A percentile compares a stretch with the other conserved stretches of the same genome.
phyloP scores from a whole-genome alignment of 1,140 invertebrate genomes.

The Tenebrio molitor region DNA sequence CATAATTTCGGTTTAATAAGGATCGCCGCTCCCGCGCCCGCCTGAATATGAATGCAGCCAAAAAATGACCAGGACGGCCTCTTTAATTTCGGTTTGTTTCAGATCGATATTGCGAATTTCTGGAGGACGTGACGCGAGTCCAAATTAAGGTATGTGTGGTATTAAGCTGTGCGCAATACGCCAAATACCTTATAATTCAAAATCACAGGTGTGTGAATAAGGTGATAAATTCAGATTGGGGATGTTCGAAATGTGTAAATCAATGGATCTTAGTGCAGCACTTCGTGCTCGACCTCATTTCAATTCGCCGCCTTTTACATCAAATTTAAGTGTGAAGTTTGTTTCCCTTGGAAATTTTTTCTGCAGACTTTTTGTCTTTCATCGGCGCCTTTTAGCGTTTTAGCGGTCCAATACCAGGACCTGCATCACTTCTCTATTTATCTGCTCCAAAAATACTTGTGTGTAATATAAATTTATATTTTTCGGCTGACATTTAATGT shows the following conservation, averaged over 20 bases:
- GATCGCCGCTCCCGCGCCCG: no score
- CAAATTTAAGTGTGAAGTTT: background rate
- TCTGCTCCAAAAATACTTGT: no score
- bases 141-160: background rate
- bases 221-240: no score
- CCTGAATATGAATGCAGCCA: no score
- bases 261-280: no score
- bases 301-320: background rate
- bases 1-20: conserved; percentile 7
- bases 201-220: background rate
- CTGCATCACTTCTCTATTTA: no score
- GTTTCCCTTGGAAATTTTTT: background rate
- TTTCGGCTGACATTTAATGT: no score
- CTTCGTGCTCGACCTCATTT: background rate
- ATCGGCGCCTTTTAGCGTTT: background rate
- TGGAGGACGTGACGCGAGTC: background rate
- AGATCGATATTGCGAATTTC: conserved; percentile 1
- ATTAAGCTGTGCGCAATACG: background rate
- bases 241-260: no score
- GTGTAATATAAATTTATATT: no score
- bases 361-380: background rate
- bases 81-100: background rate
- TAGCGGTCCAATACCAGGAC: no score
- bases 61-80: background rate
- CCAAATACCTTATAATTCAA: background rate